These are phyloP conservation scores for Crocuta crocuta DNA, from an alignment of 2,113 vertebrate species.

Conservation along the genomic window DNA sequence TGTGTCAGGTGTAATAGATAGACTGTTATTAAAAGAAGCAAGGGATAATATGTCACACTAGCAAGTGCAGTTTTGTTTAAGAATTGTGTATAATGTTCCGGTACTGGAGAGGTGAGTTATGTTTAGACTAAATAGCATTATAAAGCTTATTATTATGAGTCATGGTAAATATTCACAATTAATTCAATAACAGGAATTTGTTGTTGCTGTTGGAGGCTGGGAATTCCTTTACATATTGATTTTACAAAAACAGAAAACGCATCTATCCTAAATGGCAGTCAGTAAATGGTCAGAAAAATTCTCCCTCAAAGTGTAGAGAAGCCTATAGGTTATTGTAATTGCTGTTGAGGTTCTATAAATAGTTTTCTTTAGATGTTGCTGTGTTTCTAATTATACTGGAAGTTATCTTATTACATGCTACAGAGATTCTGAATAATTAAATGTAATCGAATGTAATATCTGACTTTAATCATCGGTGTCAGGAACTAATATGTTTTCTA, in stretches of 20 bases:
- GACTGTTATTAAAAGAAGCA: constrained; percentile 21
- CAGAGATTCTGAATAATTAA: constrained; percentile 73
- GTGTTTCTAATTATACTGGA: constrained; percentile 65
- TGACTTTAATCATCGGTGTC: constrained; percentile 58
- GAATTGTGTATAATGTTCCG: background rate
- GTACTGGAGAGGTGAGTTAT: background rate
- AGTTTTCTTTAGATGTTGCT: constrained; percentile 34
- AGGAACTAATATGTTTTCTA: constrained; percentile 34
- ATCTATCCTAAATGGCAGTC: background rate
- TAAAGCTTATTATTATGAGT: background rate
- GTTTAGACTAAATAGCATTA: background rate
- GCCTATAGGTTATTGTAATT: background rate
- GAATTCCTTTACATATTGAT: background rate
- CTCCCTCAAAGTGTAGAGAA: background rate
- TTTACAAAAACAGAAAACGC: background rate
- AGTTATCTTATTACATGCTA: constrained; percentile 70
- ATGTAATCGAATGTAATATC: constrained; percentile 41
- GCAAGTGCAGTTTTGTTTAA: background rate
- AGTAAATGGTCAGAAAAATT: constrained; percentile 12
- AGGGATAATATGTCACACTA: background rate
- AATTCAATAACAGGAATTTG: background rate
- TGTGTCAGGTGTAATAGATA: background rate
- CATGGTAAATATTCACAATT: background rate
- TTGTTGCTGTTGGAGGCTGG: background rate
- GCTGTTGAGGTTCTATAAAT: constrained; percentile 46